A percentile compares a stretch with the other conserved stretches of the same genome.
These are phyloP conservation scores for Nasonovia ribisnigri DNA, from an alignment of 2,888 invertebrate species.

Conservation along the genomic window DNA sequence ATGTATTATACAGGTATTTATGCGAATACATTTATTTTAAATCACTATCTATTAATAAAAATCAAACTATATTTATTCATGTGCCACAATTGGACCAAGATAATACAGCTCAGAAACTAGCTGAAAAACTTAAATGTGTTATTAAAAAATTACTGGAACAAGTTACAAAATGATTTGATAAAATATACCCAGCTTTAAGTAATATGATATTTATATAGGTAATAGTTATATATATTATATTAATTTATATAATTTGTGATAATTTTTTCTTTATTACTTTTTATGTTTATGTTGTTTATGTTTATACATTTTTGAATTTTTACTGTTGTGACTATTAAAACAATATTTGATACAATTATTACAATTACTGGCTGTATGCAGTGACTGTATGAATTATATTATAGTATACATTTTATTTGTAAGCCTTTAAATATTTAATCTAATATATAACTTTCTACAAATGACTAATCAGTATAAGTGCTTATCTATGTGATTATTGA, in stretches of 20 bases:
- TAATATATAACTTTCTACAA: neutral
- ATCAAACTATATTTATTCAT: conserved; percentile 81
- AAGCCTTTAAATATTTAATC: neutral
- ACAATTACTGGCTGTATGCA: neutral
- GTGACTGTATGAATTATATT: neutral
- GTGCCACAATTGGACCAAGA: conserved; percentile 79
- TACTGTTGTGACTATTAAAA: neutral
- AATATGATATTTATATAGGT: neutral
- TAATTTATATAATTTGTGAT: neutral
- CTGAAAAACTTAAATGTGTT: conserved; percentile 73
- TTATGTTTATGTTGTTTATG: neutral
- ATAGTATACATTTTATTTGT: neutral
- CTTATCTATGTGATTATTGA: neutral
- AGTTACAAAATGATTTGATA: neutral
- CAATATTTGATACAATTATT: neutral
- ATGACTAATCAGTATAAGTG: neutral
- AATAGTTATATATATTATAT: neutral
- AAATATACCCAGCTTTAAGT: neutral
- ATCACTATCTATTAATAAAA: conserved; percentile 77
- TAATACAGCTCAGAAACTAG: conserved; percentile 75
- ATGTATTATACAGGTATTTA: conserved; percentile 76
- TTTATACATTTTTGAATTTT: neutral
- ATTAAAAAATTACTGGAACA: conserved; percentile 70
- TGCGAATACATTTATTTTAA: conserved; percentile 88
- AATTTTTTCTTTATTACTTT: neutral